A percentile compares a stretch with the other conserved stretches of the same genome.
Conservation (phyloP, 1,140 invertebrate species). For the Drosophila tsacasi region DNA sequence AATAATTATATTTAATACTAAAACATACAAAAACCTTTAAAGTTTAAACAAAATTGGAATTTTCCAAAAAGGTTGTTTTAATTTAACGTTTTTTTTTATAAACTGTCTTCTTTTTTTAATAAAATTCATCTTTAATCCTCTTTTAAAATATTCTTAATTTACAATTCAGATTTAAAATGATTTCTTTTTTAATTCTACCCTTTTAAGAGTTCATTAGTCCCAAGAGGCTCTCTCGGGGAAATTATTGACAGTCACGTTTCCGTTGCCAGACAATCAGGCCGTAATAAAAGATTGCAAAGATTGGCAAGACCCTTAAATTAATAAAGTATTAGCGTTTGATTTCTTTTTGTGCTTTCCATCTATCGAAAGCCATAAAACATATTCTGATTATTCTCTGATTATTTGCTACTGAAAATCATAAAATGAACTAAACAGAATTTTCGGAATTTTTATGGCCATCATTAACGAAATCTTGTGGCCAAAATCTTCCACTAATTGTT, state of each 20-base stretch:
- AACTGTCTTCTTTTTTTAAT: background rate
- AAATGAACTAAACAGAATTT: conserved; percentile 1
- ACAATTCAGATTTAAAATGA: background rate
- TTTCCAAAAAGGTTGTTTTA: too few relatives aligned
- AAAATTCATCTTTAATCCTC: background rate
- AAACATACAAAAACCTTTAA: background rate
- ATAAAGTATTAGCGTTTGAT: conserved; percentile 31
- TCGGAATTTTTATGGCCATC: conserved; percentile 1
- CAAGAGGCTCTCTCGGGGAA: background rate
- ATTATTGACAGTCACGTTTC: background rate
- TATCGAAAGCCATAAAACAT: conserved; percentile 22
- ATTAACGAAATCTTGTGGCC: background rate
- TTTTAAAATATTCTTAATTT: background rate
- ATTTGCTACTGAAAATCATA: conserved; percentile 2
- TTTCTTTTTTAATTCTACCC: background rate
- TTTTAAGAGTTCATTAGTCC: background rate
- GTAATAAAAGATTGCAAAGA: conserved; percentile 8
- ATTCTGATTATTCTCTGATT: background rate
- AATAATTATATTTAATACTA: background rate
- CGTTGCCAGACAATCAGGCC: conserved; percentile 4
- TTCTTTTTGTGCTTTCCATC: conserved; percentile 1
- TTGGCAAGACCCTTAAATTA: conserved; percentile 25
- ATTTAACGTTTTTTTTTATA: too few relatives aligned
- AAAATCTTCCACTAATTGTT: background rate
- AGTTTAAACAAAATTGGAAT: background rate